These are phyloP conservation scores for Ophioderma brevispina DNA, from an alignment of 35 echinoderm and acorn worm genomes.

Conservation along the genomic window DNA sequence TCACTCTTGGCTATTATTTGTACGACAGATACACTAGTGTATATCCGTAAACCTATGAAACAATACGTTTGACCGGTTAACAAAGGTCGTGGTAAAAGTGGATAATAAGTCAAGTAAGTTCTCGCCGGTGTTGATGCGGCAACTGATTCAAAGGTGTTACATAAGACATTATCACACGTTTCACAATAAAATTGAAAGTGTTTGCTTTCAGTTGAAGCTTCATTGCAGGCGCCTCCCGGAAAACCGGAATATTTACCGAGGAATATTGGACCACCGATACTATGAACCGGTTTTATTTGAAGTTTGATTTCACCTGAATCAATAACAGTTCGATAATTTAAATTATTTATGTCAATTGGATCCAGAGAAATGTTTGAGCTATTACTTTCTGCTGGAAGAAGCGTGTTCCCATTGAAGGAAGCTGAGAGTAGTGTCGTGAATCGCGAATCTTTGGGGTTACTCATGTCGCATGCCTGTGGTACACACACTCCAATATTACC, in stretches of 20 bases:
- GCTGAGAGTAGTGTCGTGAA: neutral
- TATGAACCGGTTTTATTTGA: no score
- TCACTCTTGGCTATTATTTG: neutral
- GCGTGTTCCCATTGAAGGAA: no score
- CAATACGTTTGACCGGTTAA: neutral
- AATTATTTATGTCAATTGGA: no score
- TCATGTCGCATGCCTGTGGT: neutral
- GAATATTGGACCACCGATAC: no score
- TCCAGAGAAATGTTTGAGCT: no score
- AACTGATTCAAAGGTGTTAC: neutral
- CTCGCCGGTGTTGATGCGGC: neutral
- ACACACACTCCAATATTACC: neutral
- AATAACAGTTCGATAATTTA: no score
- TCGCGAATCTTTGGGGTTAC: neutral
- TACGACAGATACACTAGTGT: neutral
- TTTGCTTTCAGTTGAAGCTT: neutral
- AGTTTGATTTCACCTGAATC: no score
- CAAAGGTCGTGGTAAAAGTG: neutral
- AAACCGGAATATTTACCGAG: no score
- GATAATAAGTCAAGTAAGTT: neutral
- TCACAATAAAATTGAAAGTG: neutral
- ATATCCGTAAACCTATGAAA: neutral
- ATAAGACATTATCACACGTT: neutral
- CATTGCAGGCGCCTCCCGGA: neutral
- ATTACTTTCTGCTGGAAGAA: no score